Evolutionary conservation across 2,888 invertebrate species (phyloP), one percentile per base, ranked within the genome.

Genomic region (Sarcophaga caerulescens): DNA sequence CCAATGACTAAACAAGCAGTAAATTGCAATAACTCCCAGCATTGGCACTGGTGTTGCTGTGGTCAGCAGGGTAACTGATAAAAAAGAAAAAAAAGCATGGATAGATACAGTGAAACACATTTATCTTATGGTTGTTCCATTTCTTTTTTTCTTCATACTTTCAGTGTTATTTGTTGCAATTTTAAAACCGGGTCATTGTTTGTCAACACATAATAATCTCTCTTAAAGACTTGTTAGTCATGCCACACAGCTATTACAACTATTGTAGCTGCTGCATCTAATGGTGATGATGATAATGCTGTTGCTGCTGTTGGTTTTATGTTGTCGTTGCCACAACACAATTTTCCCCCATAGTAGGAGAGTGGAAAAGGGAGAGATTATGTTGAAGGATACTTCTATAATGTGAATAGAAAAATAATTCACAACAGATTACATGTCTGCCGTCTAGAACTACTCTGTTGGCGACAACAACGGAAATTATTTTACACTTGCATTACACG

Each of bases 141-240:
- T 52, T 52, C 17, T 12, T 52, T 17, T 17, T 14, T 17, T 69
- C n/a, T 17, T 45, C 1, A 17, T 59, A n/a, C 45, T 76, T 59
- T 2, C n/a, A 35, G 19, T 70, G 59, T 69, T 60, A 23, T 52
- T 52, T 52, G 71, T 0, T 45, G 71, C 60, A 83, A 47, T 60
- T 71, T 77, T 17, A 70, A 65, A 70, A 63, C 14, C 14, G 69
- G 79, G 63, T 74, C 74, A 68, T 83, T 75, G 79, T 79, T 84
- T 79, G 79, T 74, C 84, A 79, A 84, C 69, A 84, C 59, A 70
- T n/a, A 79, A 70, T 79, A 84, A 84, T 79, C 78, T 79, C 78
- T 79, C 35, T 57, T 63, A 79, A 79, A 84, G 63, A 44, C 45
- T 21, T 69, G 63, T 44, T 74, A 57, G 78, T 52, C 60, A 44